Evolutionary conservation across 2,888 invertebrate species (phyloP), one percentile per base, ranked within the genome.

Genomic region (Acanthosepion esculentum): DNA sequence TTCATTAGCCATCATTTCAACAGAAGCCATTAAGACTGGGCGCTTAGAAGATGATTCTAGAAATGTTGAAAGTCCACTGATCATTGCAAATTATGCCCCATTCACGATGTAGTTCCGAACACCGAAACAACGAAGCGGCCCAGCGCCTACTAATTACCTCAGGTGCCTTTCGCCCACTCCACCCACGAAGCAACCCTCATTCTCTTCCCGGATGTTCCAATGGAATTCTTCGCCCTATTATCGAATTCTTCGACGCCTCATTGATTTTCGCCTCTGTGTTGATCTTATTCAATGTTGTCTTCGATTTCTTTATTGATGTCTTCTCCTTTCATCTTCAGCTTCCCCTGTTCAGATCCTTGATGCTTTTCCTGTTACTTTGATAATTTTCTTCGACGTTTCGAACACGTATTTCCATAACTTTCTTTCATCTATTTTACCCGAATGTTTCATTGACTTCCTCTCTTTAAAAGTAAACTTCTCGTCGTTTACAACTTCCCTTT

Each of bases 51-150:
- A 78, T 78, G 78, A 78, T 78, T 78, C n/a, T 12, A 12, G 78
- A 78, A 78, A 78, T 78, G 78, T 78, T n/a, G 78, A n/a, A 78
- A 78, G 7, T n/a, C 78, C 78, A n/a, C 1, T 78, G 78, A 78
- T 78, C 78, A 78, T n/a, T 78, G 78, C 78, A 78, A 78, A 78
- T 78, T 78, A 78, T 78, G 78, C 18, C n/a, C 78, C 78, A 78
- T 78, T 78, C 78, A 78, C 78, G 0, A 7, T 5, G 12, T 78
- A 78, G 15, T 78, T 78, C 78, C n/a, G 78, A 78, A 64, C 23
- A 64, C 64, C 64, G 20, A 64, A 64, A 78, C 78, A 78, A 78
- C 78, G 78, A 33, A 78, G 12, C n/a, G 78, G 12, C 15, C n/a
- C 78, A 78, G 78, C n/a, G 78, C 78, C 78, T 78, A 33, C 78